A percentile compares a stretch with the other conserved stretches of the same genome.
Conservation (phyloP, 2,113 vertebrate genomes). For the Oryzias celebensis region DNA sequence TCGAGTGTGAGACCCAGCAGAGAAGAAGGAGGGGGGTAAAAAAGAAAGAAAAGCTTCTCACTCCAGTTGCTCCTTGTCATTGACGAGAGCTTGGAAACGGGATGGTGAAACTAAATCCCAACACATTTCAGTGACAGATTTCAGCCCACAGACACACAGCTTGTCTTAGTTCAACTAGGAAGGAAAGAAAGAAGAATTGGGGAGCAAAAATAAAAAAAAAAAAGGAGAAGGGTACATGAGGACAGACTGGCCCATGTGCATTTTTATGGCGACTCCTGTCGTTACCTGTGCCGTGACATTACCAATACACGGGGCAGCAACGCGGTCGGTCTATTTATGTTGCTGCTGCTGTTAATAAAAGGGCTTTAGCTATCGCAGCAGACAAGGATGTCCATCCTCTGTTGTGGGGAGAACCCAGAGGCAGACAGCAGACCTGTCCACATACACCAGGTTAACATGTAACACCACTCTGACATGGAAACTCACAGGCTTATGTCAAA, state of each 20-base stretch:
- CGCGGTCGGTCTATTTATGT: slow-evolving; percentile 15
- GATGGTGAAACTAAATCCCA: slow-evolving; percentile 17
- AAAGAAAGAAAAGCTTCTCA: slow-evolving; percentile 19
- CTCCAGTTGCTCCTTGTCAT: slow-evolving; percentile 24
- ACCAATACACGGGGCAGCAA: slow-evolving; percentile 16
- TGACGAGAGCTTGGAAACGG: slow-evolving; percentile 13
- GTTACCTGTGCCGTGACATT: slow-evolving; percentile 37
- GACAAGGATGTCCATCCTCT: slow-evolving; percentile 56
- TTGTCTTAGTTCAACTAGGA: slow-evolving; percentile 6
- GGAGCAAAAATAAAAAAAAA: neutral
- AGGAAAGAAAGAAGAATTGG: neutral
- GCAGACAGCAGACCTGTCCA: slow-evolving; percentile 3
- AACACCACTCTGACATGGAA: neutral
- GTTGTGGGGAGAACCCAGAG: slow-evolving; percentile 32
- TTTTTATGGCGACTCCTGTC: slow-evolving; percentile 42
- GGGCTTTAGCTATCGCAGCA: slow-evolving; percentile 34
- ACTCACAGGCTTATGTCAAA: neutral
- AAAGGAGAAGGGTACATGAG: slow-evolving; percentile 9
- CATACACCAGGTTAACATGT: slow-evolving; percentile 8
- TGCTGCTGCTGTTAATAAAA: slow-evolving; percentile 30
- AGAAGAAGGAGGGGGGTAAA: slow-evolving; percentile 10
- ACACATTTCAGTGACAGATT: slow-evolving; percentile 32
- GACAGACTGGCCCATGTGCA: slow-evolving; percentile 21
- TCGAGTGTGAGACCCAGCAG: slow-evolving; percentile 37
- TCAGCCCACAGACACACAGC: slow-evolving; percentile 7